phyloP scores from a whole-genome alignment of 2,113 vertebrate species.

The Piaya cayana region DNA sequence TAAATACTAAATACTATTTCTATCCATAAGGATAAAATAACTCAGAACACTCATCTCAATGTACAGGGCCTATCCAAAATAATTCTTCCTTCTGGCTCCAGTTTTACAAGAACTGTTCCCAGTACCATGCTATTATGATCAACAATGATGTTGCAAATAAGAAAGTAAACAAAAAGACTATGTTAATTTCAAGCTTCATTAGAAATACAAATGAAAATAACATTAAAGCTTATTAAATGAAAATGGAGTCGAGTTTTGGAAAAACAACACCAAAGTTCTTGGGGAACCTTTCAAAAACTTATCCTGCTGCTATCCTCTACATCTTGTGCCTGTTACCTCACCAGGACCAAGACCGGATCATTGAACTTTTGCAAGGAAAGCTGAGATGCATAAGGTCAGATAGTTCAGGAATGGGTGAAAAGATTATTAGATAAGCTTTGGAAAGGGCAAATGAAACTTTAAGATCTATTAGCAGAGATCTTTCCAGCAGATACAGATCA shows the following conservation, averaged over 20 bases:
- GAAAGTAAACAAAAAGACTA: not conserved
- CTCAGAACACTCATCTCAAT: not conserved
- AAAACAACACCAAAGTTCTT: not conserved
- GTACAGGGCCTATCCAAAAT: not conserved
- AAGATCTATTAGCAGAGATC: not conserved
- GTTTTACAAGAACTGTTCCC: not conserved
- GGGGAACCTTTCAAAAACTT: not conserved
- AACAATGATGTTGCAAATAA: not conserved
- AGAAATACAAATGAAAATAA: not conserved
- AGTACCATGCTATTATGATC: not conserved
- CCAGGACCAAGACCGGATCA: not conserved
- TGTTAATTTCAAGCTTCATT: constrained; percentile 39
- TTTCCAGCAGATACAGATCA: not conserved
- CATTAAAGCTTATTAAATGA: not conserved
- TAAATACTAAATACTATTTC: not conserved
- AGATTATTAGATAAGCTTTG: not conserved
- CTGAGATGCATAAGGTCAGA: not conserved
- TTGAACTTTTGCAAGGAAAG: not conserved
- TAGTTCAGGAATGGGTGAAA: not conserved
- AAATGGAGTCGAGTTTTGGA: not conserved
- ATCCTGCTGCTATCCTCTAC: not conserved
- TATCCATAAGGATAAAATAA: not conserved
- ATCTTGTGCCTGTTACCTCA: not conserved
- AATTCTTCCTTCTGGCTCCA: not conserved
- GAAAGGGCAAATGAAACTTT: not conserved